These are phyloP conservation scores for Sylvilagus floridanus DNA, from an alignment of 2,797 vertebrate genomes.

Conservation along the genomic window DNA sequence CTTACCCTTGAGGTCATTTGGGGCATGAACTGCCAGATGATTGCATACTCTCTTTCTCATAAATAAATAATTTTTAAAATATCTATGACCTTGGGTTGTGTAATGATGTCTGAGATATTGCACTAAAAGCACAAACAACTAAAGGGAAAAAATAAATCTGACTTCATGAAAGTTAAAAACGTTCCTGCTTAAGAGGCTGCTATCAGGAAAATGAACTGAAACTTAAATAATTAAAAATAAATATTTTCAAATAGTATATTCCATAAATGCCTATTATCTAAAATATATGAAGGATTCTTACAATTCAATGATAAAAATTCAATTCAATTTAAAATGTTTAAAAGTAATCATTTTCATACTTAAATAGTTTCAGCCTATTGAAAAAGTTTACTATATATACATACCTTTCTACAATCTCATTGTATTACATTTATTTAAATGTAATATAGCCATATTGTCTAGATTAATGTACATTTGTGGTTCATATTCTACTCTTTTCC, in stretches of 20 bases:
- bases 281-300: neutral
- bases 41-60: too few relatives aligned
- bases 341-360: neutral
- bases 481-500: neutral
- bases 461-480: conserved; percentile 23
- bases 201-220: neutral
- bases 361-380: neutral
- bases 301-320: neutral
- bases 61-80: neutral
- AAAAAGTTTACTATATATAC: conserved; percentile 7
- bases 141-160: neutral
- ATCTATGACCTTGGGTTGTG: neutral
- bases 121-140: neutral
- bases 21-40: too few relatives aligned
- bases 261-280: neutral
- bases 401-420: neutral
- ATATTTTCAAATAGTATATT: neutral
- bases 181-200: neutral
- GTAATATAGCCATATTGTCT: neutral
- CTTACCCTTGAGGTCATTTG: too few relatives aligned
- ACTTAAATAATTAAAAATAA: neutral
- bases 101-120: neutral
- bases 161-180: neutral
- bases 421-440: neutral
- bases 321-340: neutral